Evolutionary conservation across 1,140 invertebrate genomes (phyloP).

Genomic region (Hycleus cichorii): DNA sequence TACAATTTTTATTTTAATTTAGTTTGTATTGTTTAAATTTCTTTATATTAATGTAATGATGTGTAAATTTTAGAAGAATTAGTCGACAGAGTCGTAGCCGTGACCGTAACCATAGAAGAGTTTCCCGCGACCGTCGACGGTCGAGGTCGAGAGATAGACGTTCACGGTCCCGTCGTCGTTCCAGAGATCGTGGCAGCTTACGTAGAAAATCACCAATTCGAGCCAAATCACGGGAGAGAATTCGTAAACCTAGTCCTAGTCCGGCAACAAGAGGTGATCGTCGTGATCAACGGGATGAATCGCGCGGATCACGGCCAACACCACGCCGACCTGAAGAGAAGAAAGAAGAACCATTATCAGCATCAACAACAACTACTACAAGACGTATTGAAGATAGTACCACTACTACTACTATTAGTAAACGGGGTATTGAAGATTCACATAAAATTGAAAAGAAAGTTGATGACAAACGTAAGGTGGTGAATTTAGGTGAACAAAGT

Average conservation of each 20-base stretch:
- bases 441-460: slow-evolving; percentile 24
- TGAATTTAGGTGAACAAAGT: slow-evolving; percentile 9
- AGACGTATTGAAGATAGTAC: slow-evolving; percentile 7
- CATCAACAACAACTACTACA: background rate
- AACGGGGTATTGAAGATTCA: slow-evolving; percentile 25
- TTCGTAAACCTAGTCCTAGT: slow-evolving; percentile 30
- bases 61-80: slow-evolving; percentile 22
- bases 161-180: slow-evolving; percentile 33
- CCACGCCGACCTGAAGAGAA: slow-evolving; percentile 28
- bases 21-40: background rate
- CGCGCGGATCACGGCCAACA: slow-evolving; percentile 10
- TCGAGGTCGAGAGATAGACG: slow-evolving; percentile 31
- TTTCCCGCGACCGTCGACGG: slow-evolving; percentile 28
- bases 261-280: slow-evolving; percentile 18
- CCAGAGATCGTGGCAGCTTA: slow-evolving; percentile 29
- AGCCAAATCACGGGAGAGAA: slow-evolving; percentile 24
- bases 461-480: slow-evolving; percentile 27
- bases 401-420: slow-evolving; percentile 12
- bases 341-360: slow-evolving; percentile 20
- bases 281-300: slow-evolving; percentile 21
- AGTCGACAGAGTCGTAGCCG: slow-evolving; percentile 30
- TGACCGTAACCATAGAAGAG: slow-evolving; percentile 26
- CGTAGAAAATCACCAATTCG: slow-evolving; percentile 30
- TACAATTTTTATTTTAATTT: slow-evolving; percentile 1
- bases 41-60: background rate